Percentiles rank a stretch among this genome's conserved stretches.
Conservation (phyloP, 2,888 invertebrate species). For the Epinotia ramella region DNA sequence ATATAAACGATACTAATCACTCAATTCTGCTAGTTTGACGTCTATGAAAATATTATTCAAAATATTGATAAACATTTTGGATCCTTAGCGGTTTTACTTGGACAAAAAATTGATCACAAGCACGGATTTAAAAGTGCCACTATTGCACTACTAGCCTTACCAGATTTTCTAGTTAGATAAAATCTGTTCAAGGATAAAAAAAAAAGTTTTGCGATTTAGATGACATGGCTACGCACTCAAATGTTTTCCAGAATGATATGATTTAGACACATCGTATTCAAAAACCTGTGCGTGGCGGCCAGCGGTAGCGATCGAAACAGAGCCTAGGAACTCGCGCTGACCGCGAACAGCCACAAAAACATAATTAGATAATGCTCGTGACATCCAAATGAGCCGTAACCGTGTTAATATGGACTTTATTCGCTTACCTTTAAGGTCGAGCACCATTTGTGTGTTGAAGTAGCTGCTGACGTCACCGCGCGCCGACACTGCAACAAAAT, state of each 20-base stretch:
- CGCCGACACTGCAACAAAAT: constrained; percentile 77
- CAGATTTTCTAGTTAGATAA: neutral
- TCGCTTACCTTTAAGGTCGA: constrained; percentile 80
- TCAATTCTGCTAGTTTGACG: neutral
- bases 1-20: too few relatives aligned
- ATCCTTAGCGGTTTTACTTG: neutral
- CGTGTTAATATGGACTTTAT: constrained; percentile 49
- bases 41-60: neutral
- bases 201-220: too few relatives aligned
- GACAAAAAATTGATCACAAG: neutral
- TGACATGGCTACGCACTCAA: neutral
- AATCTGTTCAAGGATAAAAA: neutral
- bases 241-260: neutral
- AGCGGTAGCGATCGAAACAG: neutral
- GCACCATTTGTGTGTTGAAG: constrained; percentile 82
- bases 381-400: constrained; percentile 57
- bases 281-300: neutral
- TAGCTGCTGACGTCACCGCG: constrained; percentile 81
- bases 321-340: constrained; percentile 1
- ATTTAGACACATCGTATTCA: neutral
- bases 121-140: neutral
- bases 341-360: constrained; percentile 57
- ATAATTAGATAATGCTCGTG: constrained; percentile 60
- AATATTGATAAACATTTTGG: neutral
- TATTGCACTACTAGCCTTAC: neutral